Evolutionary conservation across 2,797 vertebrate genomes (phyloP).

Genomic region (Scarus forsteni): DNA sequence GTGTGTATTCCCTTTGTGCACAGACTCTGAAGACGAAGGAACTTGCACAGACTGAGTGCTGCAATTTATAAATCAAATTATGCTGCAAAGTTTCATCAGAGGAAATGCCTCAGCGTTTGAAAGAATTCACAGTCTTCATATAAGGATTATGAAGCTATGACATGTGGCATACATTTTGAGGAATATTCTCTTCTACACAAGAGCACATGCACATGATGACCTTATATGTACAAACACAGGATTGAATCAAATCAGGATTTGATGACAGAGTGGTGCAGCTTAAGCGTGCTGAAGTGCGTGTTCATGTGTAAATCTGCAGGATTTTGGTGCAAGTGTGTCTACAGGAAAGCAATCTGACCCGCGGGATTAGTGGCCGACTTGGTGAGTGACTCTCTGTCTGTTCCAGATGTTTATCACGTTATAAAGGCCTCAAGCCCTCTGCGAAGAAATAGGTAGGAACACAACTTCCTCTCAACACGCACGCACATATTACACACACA

Average conservation of each 20-base stretch:
- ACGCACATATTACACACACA: slow-evolving; percentile 29
- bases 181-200: not conserved
- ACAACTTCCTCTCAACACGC: slow-evolving; percentile 60
- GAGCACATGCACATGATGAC: too few relatives aligned
- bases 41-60: slow-evolving; percentile 1
- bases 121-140: not conserved
- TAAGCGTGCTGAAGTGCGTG: slow-evolving; percentile 3
- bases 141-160: not conserved
- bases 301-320: not conserved
- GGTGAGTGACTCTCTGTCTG: slow-evolving; percentile 69
- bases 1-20: slow-evolving; percentile 16
- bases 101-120: slow-evolving; percentile 8
- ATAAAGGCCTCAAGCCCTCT: slow-evolving; percentile 61
- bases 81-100: slow-evolving; percentile 22
- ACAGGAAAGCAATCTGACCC: slow-evolving; percentile 71
- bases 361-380: slow-evolving; percentile 70
- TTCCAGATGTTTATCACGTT: slow-evolving; percentile 80
- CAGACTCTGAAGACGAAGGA: slow-evolving; percentile 16
- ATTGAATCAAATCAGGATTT: slow-evolving; percentile 1
- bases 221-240: not conserved
- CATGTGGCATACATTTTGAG: not conserved
- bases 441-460: slow-evolving; percentile 66
- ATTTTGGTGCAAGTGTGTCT: slow-evolving; percentile 18
- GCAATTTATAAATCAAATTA: slow-evolving; percentile 32
- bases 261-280: slow-evolving; percentile 14